These are phyloP conservation scores for Zygogramma bicolorata DNA, from an alignment of 2,888 invertebrate species.

Conservation along the genomic window DNA sequence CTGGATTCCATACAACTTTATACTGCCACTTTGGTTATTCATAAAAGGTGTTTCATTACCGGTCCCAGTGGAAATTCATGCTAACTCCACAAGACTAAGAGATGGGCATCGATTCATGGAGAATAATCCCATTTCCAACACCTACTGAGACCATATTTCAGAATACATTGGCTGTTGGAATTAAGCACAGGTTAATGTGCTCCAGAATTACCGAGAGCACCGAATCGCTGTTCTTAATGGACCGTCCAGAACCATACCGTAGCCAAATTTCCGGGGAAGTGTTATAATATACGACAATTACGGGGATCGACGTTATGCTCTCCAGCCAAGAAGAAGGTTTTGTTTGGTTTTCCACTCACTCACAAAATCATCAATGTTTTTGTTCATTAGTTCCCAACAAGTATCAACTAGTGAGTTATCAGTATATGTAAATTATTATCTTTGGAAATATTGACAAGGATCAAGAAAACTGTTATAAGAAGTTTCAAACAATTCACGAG, in stretches of 20 bases:
- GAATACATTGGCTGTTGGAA: conserved; percentile 2
- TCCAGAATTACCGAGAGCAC: neutral
- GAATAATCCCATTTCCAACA: neutral
- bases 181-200: neutral
- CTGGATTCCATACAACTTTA: neutral
- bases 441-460: too few relatives aligned
- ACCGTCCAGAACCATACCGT: neutral
- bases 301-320: too few relatives aligned
- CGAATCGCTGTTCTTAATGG: neutral
- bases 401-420: too few relatives aligned
- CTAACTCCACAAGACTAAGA: neutral
- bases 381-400: too few relatives aligned
- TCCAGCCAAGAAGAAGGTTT: too few relatives aligned
- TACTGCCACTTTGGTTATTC: neutral
- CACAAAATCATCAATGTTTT: too few relatives aligned
- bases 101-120: neutral
- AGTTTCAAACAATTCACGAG: too few relatives aligned
- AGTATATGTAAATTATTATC: too few relatives aligned
- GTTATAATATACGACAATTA: neutral
- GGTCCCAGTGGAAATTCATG: neutral
- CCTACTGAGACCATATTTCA: neutral
- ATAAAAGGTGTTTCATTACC: neutral
- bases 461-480: too few relatives aligned
- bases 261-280: neutral
- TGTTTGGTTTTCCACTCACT: too few relatives aligned